A percentile compares a stretch with the other conserved stretches of the same genome.
phyloP scores from a whole-genome alignment of 2,113 vertebrate genomes.

The Cettia cetti region DNA sequence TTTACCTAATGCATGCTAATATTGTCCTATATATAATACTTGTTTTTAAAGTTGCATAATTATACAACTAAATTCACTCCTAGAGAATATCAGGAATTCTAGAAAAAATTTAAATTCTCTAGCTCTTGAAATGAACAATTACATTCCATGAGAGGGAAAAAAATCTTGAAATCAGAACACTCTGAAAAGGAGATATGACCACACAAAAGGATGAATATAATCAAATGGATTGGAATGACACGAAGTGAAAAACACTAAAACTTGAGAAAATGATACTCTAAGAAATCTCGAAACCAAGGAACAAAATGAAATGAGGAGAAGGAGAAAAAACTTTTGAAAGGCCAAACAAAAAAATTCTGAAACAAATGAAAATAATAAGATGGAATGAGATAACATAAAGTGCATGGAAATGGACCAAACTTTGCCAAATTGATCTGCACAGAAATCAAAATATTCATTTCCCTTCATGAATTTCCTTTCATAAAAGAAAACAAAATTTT shows the following conservation, averaged over 20 bases:
- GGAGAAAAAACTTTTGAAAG: neutral
- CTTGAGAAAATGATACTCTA: neutral
- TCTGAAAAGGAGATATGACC: neutral
- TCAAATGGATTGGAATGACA: neutral
- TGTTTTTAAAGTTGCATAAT: neutral
- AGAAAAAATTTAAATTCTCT: neutral
- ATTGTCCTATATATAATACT: neutral
- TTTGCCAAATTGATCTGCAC: accelerated
- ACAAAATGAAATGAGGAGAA: neutral
- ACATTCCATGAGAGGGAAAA: neutral
- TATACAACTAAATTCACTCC: neutral
- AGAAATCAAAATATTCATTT: neutral
- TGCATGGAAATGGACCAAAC: neutral
- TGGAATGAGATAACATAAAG: too few species aligned
- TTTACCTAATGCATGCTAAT: neutral
- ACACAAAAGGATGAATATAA: neutral
- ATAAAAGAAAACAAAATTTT: neutral
- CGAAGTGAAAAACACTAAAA: neutral
- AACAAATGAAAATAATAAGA: neutral
- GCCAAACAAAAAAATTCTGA: neutral
- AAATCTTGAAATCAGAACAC: neutral
- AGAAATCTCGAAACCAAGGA: neutral
- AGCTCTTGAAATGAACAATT: neutral
- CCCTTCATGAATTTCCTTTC: neutral
- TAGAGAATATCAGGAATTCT: neutral